Evolutionary conservation across 1,140 invertebrate genomes (phyloP), one percentile per base, ranked within the genome.

Genomic region (Tetranychus urticae): DNA sequence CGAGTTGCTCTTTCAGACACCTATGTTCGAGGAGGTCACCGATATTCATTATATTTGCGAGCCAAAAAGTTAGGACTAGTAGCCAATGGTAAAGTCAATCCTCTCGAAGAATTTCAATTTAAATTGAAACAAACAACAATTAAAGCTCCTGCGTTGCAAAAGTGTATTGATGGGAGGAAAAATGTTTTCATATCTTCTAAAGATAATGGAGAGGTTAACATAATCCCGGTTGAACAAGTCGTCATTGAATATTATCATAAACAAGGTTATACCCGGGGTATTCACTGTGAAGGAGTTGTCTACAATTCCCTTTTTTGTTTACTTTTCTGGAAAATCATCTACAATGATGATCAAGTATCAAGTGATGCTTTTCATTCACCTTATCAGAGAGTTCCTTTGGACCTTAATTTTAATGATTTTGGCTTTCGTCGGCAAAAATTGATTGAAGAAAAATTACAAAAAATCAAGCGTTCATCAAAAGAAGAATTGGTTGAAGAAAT

Each of bases 291-390:
- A 70, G 81, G 82, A 5, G 71, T 75, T 1, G 77, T 83, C 3
- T 75, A 82, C 3, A 72, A 73, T 45, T 77, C 77, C 2, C 68
- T 87, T 58, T 84, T 84, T 69, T 72, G 71, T n/a, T 67, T 83
- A 1, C 70, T 83, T 2, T 84, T 86, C 69, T 87, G 84, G 83
- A 80, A 86, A 58, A 78, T 84, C 12, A 76, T 88, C 45, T 87
- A 83, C 68, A 68, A 72, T 47, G n/a, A 34, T 36, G 69, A 72
- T 2, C 14, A 36, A 2, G 12, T 56, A 23, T 69, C 81, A 48
- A 73, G 80, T 10, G 83, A 85, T 67, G 73, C 78, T 5, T 87
- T 84, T 69, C 70, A 82, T 6, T 77, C 75, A 10, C 68, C 68
- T 0, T 84, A 79, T 69, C 84, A 87, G 71, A 68, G 73, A 12